Evolutionary conservation across 2,113 vertebrate species (phyloP).

Genomic region (Dromaius novaehollandiae): DNA sequence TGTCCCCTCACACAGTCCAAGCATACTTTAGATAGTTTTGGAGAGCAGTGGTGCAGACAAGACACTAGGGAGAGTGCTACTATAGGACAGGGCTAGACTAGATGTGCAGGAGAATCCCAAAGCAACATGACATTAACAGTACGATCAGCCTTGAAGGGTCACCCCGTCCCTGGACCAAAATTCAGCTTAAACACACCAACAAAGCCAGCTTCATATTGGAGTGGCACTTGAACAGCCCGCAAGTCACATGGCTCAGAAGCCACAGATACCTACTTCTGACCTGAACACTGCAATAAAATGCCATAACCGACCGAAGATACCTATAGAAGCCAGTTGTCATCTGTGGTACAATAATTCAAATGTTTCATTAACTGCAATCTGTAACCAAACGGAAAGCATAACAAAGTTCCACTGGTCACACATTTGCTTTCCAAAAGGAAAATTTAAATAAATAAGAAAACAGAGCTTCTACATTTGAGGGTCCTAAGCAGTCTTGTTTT

Average conservation of each 20-base stretch:
- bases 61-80: not conserved
- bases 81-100: not conserved
- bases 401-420: not conserved
- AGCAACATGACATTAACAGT: not conserved
- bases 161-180: not conserved
- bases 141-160: accelerated
- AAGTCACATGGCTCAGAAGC: not conserved
- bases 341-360: not conserved
- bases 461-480: not conserved
- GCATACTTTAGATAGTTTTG: not conserved
- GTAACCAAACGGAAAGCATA: not conserved
- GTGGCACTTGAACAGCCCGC: not conserved
- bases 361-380: not conserved
- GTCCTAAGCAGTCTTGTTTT: not conserved
- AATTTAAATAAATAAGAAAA: not conserved
- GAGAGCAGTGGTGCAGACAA: not conserved
- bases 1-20: not conserved
- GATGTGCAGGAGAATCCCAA: not conserved
- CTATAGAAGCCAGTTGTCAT: not conserved
- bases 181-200: not conserved
- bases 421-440: not conserved
- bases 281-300: accelerated
- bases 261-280: accelerated
- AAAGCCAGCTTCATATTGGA: not conserved
- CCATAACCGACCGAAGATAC: not conserved